Percentiles rank a stretch among this genome's conserved stretches.
phyloP scores from a whole-genome alignment of 2,797 vertebrate species.

The Accipiter minullus region DNA sequence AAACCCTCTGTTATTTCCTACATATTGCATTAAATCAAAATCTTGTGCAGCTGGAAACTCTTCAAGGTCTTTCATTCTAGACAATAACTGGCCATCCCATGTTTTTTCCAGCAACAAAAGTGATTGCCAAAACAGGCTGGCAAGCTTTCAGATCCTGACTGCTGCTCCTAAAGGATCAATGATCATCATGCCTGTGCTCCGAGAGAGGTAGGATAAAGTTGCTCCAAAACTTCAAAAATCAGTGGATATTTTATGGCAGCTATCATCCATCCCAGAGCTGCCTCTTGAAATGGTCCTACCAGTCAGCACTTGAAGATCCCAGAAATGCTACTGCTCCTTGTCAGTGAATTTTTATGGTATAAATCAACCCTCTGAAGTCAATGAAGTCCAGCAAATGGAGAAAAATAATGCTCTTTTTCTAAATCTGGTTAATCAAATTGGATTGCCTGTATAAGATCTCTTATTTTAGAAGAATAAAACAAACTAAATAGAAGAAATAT shows the following conservation, averaged over 20 bases:
- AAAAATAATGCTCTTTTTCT: neutral
- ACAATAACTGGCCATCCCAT: neutral
- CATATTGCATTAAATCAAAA: neutral
- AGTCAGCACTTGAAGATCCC: neutral
- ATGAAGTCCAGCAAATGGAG: neutral
- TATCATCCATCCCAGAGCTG: neutral
- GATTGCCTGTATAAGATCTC: neutral
- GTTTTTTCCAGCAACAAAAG: neutral
- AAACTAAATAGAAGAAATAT: neutral
- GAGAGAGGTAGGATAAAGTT: neutral
- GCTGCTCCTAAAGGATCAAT: neutral
- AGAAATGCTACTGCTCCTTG: neutral
- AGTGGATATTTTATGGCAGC: neutral
- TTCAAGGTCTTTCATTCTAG: neutral
- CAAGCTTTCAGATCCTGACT: neutral
- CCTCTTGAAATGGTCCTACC: neutral
- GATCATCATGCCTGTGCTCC: neutral
- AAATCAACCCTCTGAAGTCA: neutral
- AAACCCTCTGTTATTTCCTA: neutral
- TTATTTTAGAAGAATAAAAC: neutral
- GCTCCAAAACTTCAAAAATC: neutral
- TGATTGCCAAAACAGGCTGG: neutral
- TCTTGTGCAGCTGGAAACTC: neutral
- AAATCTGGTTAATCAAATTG: neutral
- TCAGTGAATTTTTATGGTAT: neutral